A percentile compares a stretch with the other conserved stretches of the same genome.
Conservation (phyloP, 2,888 invertebrate species). For the Anarsia innoxiella region DNA sequence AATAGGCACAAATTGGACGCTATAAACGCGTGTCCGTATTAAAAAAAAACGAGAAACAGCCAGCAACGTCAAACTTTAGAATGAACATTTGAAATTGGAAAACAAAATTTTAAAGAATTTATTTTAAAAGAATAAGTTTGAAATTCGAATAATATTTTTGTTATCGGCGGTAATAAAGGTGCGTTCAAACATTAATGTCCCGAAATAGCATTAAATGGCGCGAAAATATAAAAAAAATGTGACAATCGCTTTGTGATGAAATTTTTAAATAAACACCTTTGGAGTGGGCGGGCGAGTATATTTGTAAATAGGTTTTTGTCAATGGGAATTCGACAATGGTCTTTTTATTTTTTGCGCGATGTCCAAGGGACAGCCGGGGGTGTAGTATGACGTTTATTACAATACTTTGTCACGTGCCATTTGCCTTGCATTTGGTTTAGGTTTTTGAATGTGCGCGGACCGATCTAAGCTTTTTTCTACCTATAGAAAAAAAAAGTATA, state of each 20-base stretch:
- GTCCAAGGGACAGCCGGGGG: conserved; percentile 20
- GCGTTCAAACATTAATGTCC: conserved; percentile 31
- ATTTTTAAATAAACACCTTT: conserved; percentile 74
- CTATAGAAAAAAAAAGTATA: background rate
- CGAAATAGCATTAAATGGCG: conserved; percentile 71
- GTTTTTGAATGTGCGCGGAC: no score
- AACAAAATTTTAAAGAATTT: conserved; percentile 19
- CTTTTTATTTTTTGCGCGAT: conserved; percentile 30
- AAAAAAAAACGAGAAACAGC: conserved; percentile 40
- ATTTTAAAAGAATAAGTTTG: background rate
- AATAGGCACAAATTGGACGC: conserved; percentile 64
- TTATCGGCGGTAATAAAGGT: no score
- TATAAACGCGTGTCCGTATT: conserved; percentile 59
- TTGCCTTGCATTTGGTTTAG: no score
- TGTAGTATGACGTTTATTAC: conserved; percentile 23
- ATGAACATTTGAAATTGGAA: conserved; percentile 10
- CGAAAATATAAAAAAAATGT: conserved; percentile 65
- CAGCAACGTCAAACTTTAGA: conserved; percentile 19
- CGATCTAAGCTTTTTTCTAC: no score
- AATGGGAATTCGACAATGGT: conserved; percentile 39
- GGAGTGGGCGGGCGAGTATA: conserved; percentile 71
- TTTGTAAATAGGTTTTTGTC: conserved; percentile 72
- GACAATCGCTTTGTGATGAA: conserved; percentile 60
- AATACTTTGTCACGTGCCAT: conserved; percentile 34
- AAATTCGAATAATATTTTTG: conserved; percentile 1